Percentiles rank a stretch among this genome's conserved stretches.
Conservation (phyloP, 1,140 invertebrate genomes). For the Odontomachus brunneus region DNA sequence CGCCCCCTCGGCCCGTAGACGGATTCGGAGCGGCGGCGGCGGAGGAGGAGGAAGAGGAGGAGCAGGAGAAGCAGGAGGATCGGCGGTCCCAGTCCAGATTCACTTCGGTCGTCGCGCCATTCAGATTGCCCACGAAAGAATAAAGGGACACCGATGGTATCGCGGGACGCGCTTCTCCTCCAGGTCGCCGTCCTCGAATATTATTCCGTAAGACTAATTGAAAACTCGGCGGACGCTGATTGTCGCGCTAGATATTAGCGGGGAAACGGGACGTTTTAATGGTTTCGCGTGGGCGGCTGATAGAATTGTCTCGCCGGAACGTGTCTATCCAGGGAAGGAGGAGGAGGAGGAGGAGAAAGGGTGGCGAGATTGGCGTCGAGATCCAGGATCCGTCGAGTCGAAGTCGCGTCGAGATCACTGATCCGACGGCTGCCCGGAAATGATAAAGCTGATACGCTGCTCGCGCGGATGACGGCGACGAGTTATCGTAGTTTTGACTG, state of each 20-base stretch:
- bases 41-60: not conserved
- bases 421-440: not conserved
- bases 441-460: not conserved
- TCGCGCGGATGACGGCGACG: not conserved
- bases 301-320: slow-evolving; percentile 51
- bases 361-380: slow-evolving; percentile 52
- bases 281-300: slow-evolving; percentile 34
- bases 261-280: slow-evolving; percentile 33
- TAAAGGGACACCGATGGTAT: slow-evolving; percentile 48
- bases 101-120: slow-evolving; percentile 45
- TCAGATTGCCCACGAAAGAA: slow-evolving; percentile 42
- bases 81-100: slow-evolving; percentile 28
- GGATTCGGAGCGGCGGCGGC: not conserved
- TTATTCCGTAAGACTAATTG: slow-evolving; percentile 54
- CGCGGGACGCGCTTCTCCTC: not conserved
- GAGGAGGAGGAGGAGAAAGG: not conserved
- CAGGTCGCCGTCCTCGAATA: slow-evolving; percentile 9
- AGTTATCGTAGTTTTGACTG: slow-evolving; percentile 18
- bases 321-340: slow-evolving; percentile 36
- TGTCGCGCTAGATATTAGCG: slow-evolving; percentile 10
- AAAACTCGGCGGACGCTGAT: slow-evolving; percentile 48
- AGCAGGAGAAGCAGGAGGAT: not conserved
- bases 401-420: not conserved
- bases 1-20: not conserved
- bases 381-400: slow-evolving; percentile 5